Conservation (phyloP, 2,888 invertebrate species). For the Diaperis boleti region DNA sequence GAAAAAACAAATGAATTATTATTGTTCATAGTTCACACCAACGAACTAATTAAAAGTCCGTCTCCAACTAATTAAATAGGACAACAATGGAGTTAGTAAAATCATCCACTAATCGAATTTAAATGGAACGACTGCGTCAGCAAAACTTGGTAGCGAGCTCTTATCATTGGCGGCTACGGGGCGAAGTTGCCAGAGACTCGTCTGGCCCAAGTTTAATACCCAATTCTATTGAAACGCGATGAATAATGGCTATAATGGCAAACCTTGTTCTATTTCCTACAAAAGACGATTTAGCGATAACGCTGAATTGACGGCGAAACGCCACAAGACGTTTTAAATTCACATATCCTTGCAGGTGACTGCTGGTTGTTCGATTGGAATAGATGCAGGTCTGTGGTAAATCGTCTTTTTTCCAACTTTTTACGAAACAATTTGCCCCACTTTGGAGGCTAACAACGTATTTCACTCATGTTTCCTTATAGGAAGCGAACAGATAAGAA, state of each 20-base stretch:
- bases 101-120: constrained; percentile 38
- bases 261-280: constrained; percentile 16
- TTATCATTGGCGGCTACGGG: constrained; percentile 26
- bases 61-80: constrained; percentile 27
- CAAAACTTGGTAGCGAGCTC: constrained; percentile 34
- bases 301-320: background rate
- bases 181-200: constrained; percentile 19
- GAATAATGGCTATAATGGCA: constrained; percentile 33
- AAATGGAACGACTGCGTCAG: constrained; percentile 30
- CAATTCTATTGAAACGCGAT: constrained; percentile 34
- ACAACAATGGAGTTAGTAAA: constrained; percentile 27
- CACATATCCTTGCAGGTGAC: background rate
- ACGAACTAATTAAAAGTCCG: constrained; percentile 33
- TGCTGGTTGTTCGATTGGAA: background rate
- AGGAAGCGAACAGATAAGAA: background rate
- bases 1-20: too few species aligned
- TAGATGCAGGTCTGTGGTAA: background rate
- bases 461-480: background rate
- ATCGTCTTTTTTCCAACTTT: background rate
- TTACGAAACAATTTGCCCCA: background rate
- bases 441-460: background rate
- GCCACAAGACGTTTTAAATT: constrained; percentile 6
- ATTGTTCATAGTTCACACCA: too few species aligned
- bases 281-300: constrained; percentile 7
- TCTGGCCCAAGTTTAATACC: constrained; percentile 22